phyloP scores from a whole-genome alignment of 2,113 vertebrate species.

The Platysternon megacephalum region DNA sequence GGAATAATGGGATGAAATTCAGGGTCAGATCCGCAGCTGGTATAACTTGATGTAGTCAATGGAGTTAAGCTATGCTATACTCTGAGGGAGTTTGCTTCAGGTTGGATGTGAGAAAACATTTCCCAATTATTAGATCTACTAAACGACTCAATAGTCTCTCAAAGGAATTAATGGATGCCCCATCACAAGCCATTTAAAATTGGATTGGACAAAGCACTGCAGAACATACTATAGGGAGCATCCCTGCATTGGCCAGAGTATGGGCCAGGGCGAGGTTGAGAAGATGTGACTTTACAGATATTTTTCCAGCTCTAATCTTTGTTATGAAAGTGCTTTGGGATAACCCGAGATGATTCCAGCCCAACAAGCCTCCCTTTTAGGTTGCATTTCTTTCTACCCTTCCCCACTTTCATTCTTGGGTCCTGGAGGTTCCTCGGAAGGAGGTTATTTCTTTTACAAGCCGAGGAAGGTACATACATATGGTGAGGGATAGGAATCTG shows the following conservation, averaged over 20 bases:
- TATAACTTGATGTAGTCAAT: neutral
- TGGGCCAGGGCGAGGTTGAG: neutral
- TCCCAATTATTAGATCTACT: neutral
- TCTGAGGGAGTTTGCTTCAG: neutral
- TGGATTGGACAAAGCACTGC: neutral
- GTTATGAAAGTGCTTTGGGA: neutral
- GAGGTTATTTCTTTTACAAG: neutral
- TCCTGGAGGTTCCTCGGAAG: neutral
- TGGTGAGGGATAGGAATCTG: neutral
- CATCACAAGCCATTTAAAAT: neutral
- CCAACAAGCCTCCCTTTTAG: neutral
- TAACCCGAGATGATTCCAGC: neutral
- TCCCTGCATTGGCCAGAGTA: neutral
- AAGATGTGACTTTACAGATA: neutral
- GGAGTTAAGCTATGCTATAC: neutral
- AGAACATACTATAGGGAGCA: neutral
- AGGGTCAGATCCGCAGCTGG: neutral
- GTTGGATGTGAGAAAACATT: neutral
- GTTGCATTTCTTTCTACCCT: neutral
- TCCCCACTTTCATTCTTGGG: too few species aligned
- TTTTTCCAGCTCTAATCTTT: neutral
- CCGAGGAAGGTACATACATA: fast-evolving
- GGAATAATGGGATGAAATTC: neutral
- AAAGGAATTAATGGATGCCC: neutral
- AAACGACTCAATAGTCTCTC: neutral